A percentile compares a stretch with the other conserved stretches of the same genome.
Conservation (phyloP, 2,888 invertebrate genomes). For the Leptinotarsa juncta region DNA sequence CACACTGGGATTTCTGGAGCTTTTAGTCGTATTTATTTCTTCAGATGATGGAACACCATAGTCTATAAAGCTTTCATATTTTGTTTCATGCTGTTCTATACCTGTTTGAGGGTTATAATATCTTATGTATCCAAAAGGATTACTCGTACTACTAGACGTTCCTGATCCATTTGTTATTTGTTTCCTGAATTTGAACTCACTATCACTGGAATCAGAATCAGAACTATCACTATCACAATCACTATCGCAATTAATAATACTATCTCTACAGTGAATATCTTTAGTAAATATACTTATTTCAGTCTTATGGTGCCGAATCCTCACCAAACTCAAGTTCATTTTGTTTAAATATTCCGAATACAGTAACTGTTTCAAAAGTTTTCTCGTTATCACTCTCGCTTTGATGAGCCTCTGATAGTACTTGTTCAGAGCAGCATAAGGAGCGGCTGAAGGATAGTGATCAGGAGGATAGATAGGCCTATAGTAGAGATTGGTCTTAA, state of each 20-base stretch:
- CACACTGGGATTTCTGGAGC: slow-evolving; percentile 35
- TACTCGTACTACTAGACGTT: slow-evolving; percentile 71
- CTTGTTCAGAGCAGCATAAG: slow-evolving; percentile 81
- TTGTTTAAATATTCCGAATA: slow-evolving; percentile 73
- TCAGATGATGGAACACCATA: slow-evolving; percentile 57
- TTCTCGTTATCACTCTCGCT: slow-evolving; percentile 76
- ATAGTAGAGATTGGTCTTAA: slow-evolving; percentile 61
- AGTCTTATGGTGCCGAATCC: slow-evolving; percentile 68
- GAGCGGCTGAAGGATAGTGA: slow-evolving; percentile 81
- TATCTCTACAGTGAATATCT: slow-evolving; percentile 57
- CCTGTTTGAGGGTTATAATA: slow-evolving; percentile 71
- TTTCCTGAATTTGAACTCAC: slow-evolving; percentile 67
- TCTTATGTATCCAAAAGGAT: slow-evolving; percentile 76
- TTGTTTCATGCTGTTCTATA: slow-evolving; percentile 60
- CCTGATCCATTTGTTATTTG: slow-evolving; percentile 71
- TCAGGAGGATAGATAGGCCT: slow-evolving; percentile 77
- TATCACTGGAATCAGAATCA: slow-evolving; percentile 66
- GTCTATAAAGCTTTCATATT: slow-evolving; percentile 68
- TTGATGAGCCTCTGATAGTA: slow-evolving; percentile 81
- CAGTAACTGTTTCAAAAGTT: slow-evolving; percentile 79
- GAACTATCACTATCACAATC: slow-evolving; percentile 67
- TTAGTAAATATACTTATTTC: slow-evolving; percentile 64
- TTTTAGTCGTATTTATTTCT: background rate
- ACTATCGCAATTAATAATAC: slow-evolving; percentile 62
- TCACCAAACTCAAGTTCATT: slow-evolving; percentile 69